Conservation (phyloP, 2,113 vertebrate genomes). For the Hippocampus guttulatus region DNA sequence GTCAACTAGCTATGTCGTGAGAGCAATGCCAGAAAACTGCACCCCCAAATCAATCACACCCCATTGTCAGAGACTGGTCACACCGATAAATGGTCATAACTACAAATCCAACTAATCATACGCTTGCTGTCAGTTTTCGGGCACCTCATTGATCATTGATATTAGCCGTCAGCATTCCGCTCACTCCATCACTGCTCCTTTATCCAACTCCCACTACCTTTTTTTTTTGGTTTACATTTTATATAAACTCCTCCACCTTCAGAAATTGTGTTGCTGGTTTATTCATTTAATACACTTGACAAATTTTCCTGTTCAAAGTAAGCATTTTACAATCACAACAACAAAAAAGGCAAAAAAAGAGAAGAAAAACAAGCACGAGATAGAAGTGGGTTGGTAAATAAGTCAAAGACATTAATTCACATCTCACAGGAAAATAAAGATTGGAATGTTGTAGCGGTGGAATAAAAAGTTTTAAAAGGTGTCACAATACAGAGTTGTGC, state of each 20-base stretch:
- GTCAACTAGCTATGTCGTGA: constrained; percentile 56
- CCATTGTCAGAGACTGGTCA: constrained; percentile 32
- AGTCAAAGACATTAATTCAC: constrained; percentile 43
- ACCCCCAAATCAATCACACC: constrained; percentile 31
- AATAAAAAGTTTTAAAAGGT: constrained; percentile 32
- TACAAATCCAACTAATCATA: not conserved
- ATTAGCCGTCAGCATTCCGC: not conserved
- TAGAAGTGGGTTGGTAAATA: constrained; percentile 25
- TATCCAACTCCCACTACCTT: constrained; percentile 1
- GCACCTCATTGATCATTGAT: not conserved
- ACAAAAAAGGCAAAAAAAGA: constrained; percentile 51
- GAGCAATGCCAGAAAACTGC: constrained; percentile 29
- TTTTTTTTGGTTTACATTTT: not conserved
- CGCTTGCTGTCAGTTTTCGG: not conserved
- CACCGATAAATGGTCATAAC: constrained; percentile 23
- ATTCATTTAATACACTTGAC: constrained; percentile 46
- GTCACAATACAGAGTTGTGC: constrained; percentile 62
- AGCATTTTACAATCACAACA: constrained; percentile 59
- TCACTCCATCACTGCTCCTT: not conserved
- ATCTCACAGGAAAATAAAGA: constrained; percentile 40
- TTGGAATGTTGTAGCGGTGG: constrained; percentile 59
- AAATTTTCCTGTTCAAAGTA: constrained; percentile 38
- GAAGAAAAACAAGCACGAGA: constrained; percentile 38
- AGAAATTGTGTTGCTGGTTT: constrained; percentile 52
- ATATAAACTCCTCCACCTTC: constrained; percentile 28